These are phyloP conservation scores for Dolichotis patagonum DNA, from an alignment of 2,113 vertebrate species.

Conservation along the genomic window DNA sequence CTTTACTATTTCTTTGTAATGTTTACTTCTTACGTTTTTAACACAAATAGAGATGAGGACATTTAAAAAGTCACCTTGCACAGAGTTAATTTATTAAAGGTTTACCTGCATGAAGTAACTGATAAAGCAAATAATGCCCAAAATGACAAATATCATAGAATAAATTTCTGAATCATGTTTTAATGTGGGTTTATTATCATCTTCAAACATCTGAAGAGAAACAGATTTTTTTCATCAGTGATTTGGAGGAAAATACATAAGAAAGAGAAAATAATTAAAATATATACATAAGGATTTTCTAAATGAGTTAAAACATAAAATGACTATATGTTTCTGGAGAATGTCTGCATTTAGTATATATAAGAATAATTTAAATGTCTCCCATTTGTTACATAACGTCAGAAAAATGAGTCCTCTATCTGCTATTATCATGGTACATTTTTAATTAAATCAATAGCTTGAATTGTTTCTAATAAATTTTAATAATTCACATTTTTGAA, in stretches of 20 bases:
- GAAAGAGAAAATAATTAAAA: neutral
- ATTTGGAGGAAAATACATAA: neutral
- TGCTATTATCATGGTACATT: neutral
- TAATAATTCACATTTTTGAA: conserved; percentile 41
- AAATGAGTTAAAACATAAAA: conserved; percentile 40
- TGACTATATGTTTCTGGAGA: neutral
- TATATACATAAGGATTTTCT: neutral
- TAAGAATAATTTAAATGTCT: conserved; percentile 35
- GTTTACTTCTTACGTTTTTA: conserved; percentile 47
- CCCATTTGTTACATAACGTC: neutral
- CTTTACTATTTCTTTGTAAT: conserved; percentile 40
- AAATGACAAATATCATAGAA: conserved; percentile 73
- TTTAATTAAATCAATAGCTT: conserved; percentile 14
- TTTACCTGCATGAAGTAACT: conserved; percentile 78
- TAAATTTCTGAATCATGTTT: conserved; percentile 69
- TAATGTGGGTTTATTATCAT: conserved; percentile 64
- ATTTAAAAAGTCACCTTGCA: neutral
- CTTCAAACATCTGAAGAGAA: conserved; percentile 75
- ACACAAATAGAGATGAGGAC: neutral
- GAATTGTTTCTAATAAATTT: conserved; percentile 36
- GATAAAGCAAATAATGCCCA: conserved; percentile 70
- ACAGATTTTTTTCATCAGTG: conserved; percentile 17
- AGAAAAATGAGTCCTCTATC: neutral
- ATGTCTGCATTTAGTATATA: neutral
- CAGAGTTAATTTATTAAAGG: conserved; percentile 27